Evolutionary conservation across 1,140 invertebrate genomes (phyloP).

Genomic region (Achatina immaculata): DNA sequence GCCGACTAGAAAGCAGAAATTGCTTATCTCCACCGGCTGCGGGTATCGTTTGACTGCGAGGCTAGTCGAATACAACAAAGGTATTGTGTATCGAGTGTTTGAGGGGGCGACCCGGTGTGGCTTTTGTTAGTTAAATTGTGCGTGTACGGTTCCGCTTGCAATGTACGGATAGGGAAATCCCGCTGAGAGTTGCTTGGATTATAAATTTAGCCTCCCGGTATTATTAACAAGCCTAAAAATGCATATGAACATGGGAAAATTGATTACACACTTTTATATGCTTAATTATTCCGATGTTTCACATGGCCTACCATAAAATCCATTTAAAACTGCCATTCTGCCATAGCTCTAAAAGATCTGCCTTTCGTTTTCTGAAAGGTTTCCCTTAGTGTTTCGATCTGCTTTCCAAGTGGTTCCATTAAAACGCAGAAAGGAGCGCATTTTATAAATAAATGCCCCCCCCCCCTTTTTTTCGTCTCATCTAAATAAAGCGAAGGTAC

Average conservation of each 20-base stretch:
- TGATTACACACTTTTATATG: not conserved
- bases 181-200: not conserved
- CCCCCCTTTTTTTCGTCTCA: no score
- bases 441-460: no score
- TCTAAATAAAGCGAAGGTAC: no score
- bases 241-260: conserved; percentile 1
- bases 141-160: not conserved
- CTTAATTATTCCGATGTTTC: not conserved
- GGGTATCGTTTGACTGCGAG: not conserved
- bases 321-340: no score
- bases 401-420: not conserved
- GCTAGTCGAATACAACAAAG: conserved; percentile 1
- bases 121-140: not conserved
- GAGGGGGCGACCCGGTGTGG: not conserved
- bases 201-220: not conserved
- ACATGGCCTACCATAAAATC: not conserved
- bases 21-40: not conserved
- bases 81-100: conserved; percentile 3
- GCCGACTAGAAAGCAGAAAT: not conserved
- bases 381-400: not conserved
- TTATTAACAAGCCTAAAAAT: not conserved
- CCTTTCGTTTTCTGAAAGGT: not conserved
- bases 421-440: no score
- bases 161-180: not conserved
- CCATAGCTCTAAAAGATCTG: not conserved